Percentiles rank a stretch among this genome's conserved stretches.
Conservation (phyloP, 1,140 invertebrate genomes). For the Drosophila novamexicana region DNA sequence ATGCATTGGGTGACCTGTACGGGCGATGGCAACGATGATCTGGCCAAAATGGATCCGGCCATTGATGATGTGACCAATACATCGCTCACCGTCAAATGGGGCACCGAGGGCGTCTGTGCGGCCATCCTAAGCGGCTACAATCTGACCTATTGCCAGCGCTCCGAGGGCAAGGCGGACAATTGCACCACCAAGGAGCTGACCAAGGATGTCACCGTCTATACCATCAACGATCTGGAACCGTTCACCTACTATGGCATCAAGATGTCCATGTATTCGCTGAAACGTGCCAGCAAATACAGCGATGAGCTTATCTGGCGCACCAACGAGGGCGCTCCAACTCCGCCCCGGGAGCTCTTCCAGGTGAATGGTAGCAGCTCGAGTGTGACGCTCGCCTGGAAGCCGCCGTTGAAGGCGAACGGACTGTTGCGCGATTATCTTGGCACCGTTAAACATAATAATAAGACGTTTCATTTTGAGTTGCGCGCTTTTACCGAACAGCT, state of each 20-base stretch:
- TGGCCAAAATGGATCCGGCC: slow-evolving; percentile 73
- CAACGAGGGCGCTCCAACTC: slow-evolving; percentile 60
- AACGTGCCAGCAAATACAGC: slow-evolving; percentile 66
- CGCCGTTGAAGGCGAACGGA: slow-evolving; percentile 59
- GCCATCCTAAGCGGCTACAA: slow-evolving; percentile 73
- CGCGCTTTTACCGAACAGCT: slow-evolving; percentile 48
- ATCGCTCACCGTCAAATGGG: slow-evolving; percentile 68
- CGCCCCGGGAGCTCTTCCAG: slow-evolving; percentile 48
- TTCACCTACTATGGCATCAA: slow-evolving; percentile 68
- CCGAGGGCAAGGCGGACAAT: slow-evolving; percentile 55
- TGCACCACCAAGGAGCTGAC: slow-evolving; percentile 63
- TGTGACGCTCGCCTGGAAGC: slow-evolving; percentile 55
- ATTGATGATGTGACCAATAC: slow-evolving; percentile 51
- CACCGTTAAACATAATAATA: slow-evolving; percentile 27
- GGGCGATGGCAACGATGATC: slow-evolving; percentile 63
- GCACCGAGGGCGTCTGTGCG: slow-evolving; percentile 60
- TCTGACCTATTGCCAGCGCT: slow-evolving; percentile 71
- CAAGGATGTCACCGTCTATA: slow-evolving; percentile 45
- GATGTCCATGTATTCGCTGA: slow-evolving; percentile 68
- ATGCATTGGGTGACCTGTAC: slow-evolving; percentile 75
- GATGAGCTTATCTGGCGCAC: slow-evolving; percentile 63
- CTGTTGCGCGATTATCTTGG: slow-evolving; percentile 62
- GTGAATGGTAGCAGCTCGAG: slow-evolving; percentile 42
- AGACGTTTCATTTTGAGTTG: slow-evolving; percentile 43
- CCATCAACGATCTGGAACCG: slow-evolving; percentile 58